Base-by-base conservation (phyloP, 2,888 invertebrate genomes). In the Galeruca laticollis region DNA sequence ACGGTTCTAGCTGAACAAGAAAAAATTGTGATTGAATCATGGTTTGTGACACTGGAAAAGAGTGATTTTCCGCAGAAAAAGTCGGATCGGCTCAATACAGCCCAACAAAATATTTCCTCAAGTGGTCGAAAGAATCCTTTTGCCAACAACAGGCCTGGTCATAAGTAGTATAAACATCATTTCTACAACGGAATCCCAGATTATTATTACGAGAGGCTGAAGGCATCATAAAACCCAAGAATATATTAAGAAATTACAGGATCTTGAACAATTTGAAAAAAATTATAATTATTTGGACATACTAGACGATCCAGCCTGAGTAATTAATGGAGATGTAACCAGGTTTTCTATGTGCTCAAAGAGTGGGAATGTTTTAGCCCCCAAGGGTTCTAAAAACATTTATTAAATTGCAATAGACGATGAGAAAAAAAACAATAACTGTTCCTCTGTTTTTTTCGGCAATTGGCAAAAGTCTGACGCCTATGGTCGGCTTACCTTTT, bases 321-420 rank as follows among this genome's bases (percentile, higher is more conserved):
- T 74, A 15, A 71, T 68, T 49, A 79, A 78, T 66, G 68, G 70
- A n/a, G 76, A 78, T 73, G 77, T 76, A 66, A 76, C 72, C 9
- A 76, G 74, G 15, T 66, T 78, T 35, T 61, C 73, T 15, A 60
- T 71, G 52, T 74, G 73, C 57, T 73, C 74, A 26, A 76, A 75
- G 47, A 72, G 73, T 52, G 77, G 76, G 33, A 66, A 73, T 51
- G 67, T 76, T 10, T 61, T 74, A 5, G 75, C 73, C 9, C 71
- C 33, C 33, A 4, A 4, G 5, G 9, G 33, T 9, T 71, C 18
- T 70, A 60, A 60, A 35, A 47, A 60, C 35, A n/a, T 60, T 21
- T 60, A 60, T 43, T 15, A 60, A 43, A n/a, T 60, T 1, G 35
- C 49, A 43, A 62, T 11, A 15, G 31, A 33, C 2, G 49, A 51